Evolutionary conservation across 1,140 invertebrate species (phyloP), one percentile per base, ranked within the genome.

Genomic region (Aphelenchoides avenae): DNA sequence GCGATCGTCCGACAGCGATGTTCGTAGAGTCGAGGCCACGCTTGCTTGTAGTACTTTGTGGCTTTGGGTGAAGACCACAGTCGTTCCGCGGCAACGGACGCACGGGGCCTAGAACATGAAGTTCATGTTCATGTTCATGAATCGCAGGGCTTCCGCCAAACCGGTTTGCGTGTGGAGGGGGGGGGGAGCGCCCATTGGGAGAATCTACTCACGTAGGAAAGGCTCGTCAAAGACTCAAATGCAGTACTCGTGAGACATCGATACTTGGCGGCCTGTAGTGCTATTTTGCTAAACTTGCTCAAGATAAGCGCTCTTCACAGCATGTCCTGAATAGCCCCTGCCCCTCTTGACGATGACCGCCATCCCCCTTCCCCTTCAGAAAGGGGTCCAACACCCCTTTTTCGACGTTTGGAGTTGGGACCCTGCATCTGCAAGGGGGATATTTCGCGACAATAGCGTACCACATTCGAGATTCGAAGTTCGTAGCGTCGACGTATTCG

Each of bases 41-140:
- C 70, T 7, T 49, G 41, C 18, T 62, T 55, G 13, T 61, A 58
- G 3, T 15, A 15, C 24, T 49, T 47, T 0, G 71, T 73, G 29
- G 55, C 40, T 34, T 59, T 55, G 6, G 58, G 49, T 13, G 67
- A 57, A 54, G 79, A 81, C 91, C 91, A 94, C 0, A 91, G 80
- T 62, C 86, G 82, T 78, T 94, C 91, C 2, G 89, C 90, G 0
- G 86, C 82, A 0, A 88, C 87, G 52, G 84, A 84, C 0, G 88
- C 87, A 57, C 89, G 78, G 1, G 89, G 88, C 77, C 76, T 63
- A 15, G 46, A 56, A 46, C 46, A 39, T 7, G 76, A 79, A 27
- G 81, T n/a, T n/a, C n/a, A n/a, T n/a, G n/a, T n/a, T 79, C 48
- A 78, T 73, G 9, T 56, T 59, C 54, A 85, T 59, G 57, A 83